Conservation (phyloP, 2,888 invertebrate species). For the Lumbricus terrestris region DNA sequence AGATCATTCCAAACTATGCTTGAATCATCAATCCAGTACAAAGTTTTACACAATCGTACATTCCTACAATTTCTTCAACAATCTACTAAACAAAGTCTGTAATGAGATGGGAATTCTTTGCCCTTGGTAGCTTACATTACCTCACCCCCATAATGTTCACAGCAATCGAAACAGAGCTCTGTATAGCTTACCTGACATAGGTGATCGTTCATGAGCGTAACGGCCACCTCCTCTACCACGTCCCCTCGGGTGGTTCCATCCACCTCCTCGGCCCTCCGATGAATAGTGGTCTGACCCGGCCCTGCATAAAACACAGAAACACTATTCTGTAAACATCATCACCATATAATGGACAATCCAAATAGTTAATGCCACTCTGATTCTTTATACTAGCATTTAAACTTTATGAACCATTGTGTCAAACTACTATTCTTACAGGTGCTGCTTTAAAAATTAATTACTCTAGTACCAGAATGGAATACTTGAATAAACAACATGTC, state of each 20-base stretch:
- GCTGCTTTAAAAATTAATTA: no score
- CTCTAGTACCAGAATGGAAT: no score
- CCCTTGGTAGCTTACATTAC: background rate
- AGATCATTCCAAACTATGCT: background rate
- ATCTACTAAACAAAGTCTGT: background rate
- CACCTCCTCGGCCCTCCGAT: constrained; percentile 5
- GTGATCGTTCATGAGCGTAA: constrained; percentile 6
- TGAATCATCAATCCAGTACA: background rate
- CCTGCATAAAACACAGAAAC: background rate
- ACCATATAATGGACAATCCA: background rate
- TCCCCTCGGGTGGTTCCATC: background rate
- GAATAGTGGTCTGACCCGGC: constrained; percentile 5
- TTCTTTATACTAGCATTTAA: no score
- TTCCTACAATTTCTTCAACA: background rate
- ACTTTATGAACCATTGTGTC: no score
- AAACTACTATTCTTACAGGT: no score
- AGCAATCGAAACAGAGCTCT: no score
- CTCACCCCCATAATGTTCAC: background rate
- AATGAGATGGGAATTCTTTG: background rate
- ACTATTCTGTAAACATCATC: background rate
- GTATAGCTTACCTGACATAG: background rate
- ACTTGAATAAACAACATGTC: no score
- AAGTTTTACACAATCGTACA: background rate
- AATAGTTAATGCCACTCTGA: no score
- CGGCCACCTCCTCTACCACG: background rate